Evolutionary conservation across 2,797 vertebrate species (phyloP), one percentile per base, ranked within the genome.

Genomic region (Taeniopygia guttata): DNA sequence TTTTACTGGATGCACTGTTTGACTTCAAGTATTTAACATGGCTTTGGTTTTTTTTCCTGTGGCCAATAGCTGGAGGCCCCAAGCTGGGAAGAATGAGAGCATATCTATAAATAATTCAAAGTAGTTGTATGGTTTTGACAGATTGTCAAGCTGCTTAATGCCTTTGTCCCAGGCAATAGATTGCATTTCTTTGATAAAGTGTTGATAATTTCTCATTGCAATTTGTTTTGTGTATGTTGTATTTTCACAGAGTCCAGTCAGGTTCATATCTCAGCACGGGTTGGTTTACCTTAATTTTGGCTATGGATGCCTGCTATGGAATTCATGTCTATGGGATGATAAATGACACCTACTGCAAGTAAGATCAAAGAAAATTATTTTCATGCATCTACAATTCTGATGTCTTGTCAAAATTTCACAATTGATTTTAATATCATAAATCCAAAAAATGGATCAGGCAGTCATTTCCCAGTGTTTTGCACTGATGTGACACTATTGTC

Each of bases 291-390:
- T 98, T 99, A 97, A 99, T 99, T 97, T 98, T 99, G 87, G 99
- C 99, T 85, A 99, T 99, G 99, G 99, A 99, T 97, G 99, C 99
- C 97, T 99, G 99, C 97, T 99, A 99, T 75, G 98, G 99, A 97
- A 99, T 99, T 97, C 98, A 98, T 42, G 98, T 99, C 97, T 99
- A 99, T 84, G 99, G 99, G 93, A 99, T 99, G 99, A 99, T 99
- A 97, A 99, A 99, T 95, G 98, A 99, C 97, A 99, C 99, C 96
- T 99, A 99, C 98, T 99, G 99, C 99, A 99, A 98, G 99, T 99
- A 98, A 99, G 98, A 98, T 96, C 93, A 95, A 95, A 92, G 90
- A 92, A 97, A 97, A 97, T 98, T 97, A 97, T 97, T 97, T 97
- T 92, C 93, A 93, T 96, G 87, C 75, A 87, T 96, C 94, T 97